phyloP scores from a whole-genome alignment of 2,888 invertebrate genomes.

The Panorpa germanica region DNA sequence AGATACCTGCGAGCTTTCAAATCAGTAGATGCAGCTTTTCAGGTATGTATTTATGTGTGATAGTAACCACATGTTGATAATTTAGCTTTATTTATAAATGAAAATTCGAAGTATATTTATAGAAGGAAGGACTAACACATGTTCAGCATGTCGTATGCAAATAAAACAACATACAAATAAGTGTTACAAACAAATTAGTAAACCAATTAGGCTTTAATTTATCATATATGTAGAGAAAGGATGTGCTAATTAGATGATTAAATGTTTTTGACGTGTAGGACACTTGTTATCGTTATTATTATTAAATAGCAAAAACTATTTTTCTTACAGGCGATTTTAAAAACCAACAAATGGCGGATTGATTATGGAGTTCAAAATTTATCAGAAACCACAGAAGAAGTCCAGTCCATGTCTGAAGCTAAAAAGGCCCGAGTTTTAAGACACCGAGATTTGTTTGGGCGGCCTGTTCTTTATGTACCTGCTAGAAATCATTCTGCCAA shows the following conservation, averaged over 20 bases:
- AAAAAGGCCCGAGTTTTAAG: slow-evolving; percentile 44
- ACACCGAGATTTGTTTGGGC: slow-evolving; percentile 50
- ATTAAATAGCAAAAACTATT: slow-evolving; percentile 2
- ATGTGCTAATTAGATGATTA: too few relatives aligned
- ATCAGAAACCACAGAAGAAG: slow-evolving; percentile 28
- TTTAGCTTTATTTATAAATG: not conserved
- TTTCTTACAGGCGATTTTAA: slow-evolving; percentile 42
- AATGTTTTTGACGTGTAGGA: too few relatives aligned
- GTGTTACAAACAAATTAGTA: too few relatives aligned
- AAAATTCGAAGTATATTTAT: too few relatives aligned
- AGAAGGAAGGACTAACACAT: too few relatives aligned
- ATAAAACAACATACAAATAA: too few relatives aligned
- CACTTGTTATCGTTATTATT: slow-evolving; percentile 3
- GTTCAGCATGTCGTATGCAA: too few relatives aligned
- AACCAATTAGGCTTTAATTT: too few relatives aligned
- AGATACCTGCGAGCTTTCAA: slow-evolving; percentile 57
- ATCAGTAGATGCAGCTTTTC: slow-evolving; percentile 52
- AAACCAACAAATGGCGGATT: slow-evolving; percentile 62
- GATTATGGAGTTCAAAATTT: slow-evolving; percentile 49
- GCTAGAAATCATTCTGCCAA: slow-evolving; percentile 53
- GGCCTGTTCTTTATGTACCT: slow-evolving; percentile 63
- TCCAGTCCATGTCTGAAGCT: slow-evolving; percentile 25
- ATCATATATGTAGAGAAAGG: slow-evolving; percentile 3
- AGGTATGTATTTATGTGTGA: slow-evolving; percentile 27
- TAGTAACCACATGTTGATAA: slow-evolving; percentile 5